phyloP scores from a whole-genome alignment of 64 coral and sea anemone genomes.

The Trachythela sp. region DNA sequence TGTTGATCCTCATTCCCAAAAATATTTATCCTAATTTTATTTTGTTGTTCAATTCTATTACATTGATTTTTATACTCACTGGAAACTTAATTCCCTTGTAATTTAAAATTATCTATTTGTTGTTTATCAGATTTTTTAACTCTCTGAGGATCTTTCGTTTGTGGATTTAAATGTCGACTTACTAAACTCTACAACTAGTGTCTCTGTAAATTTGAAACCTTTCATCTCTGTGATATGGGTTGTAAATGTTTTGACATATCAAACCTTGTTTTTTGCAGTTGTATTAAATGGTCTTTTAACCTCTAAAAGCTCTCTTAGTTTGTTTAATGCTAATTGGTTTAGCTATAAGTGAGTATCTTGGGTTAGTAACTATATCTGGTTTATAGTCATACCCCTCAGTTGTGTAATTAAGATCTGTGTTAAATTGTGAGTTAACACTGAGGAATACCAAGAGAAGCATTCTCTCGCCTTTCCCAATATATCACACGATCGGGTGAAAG shows the following conservation, averaged over 20 bases:
- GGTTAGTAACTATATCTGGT: no score
- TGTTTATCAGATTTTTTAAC: background rate
- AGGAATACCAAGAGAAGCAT: no score
- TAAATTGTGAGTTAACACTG: no score
- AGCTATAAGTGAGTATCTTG: no score
- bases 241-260: background rate
- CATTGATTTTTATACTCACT: background rate
- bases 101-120: background rate
- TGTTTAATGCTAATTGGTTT: no score
- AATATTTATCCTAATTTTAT: background rate
- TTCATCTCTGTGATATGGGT: background rate
- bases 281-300: slow-evolving; percentile 5
- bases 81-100: background rate
- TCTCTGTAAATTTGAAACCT: slow-evolving; percentile 21
- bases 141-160: background rate
- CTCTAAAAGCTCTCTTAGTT: slow-evolving; percentile 4
- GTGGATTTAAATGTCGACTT: background rate
- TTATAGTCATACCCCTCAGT: no score
- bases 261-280: background rate
- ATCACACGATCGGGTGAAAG: no score
- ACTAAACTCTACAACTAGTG: background rate
- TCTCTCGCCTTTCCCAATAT: no score
- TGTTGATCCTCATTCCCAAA: background rate
- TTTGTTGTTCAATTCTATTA: background rate
- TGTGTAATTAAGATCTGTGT: no score